A percentile compares a stretch with the other conserved stretches of the same genome.
These are phyloP conservation scores for Vandiemenella viatica DNA, from an alignment of 2,888 invertebrate species.

Conservation along the genomic window DNA sequence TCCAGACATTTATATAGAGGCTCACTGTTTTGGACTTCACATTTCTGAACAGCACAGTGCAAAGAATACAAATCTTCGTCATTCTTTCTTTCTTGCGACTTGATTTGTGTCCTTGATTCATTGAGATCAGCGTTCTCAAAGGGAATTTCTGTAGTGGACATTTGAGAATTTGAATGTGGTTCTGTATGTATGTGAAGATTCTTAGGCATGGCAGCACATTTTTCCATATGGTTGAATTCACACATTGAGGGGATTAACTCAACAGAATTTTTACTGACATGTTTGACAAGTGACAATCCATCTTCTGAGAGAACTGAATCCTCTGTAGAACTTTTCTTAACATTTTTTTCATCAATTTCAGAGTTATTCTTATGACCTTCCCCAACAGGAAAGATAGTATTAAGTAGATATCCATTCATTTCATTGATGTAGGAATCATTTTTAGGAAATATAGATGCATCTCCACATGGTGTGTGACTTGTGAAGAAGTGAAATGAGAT, in stretches of 20 bases:
- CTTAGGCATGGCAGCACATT: background rate
- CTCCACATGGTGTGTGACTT: slow-evolving; percentile 84
- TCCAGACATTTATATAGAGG: no score
- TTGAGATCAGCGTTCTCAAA: no score
- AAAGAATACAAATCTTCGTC: background rate
- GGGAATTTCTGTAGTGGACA: no score
- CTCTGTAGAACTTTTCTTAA: background rate
- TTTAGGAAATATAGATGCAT: slow-evolving; percentile 72
- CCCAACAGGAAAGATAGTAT: background rate
- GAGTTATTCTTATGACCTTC: background rate
- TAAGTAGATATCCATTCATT: slow-evolving; percentile 18
- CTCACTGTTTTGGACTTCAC: background rate
- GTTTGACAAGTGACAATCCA: background rate
- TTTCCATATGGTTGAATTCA: background rate
- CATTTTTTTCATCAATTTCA: background rate
- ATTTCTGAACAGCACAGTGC: background rate
- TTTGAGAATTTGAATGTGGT: no score
- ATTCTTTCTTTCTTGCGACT: background rate
- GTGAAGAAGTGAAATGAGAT: slow-evolving; percentile 69
- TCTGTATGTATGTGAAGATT: no score
- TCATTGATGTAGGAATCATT: slow-evolving; percentile 19
- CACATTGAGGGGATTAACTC: background rate
- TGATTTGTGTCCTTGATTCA: background rate
- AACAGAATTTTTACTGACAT: background rate
- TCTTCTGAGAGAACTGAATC: background rate